Evolutionary conservation across 2,888 invertebrate species (phyloP), one percentile per base, ranked within the genome.

Genomic region (Penaeus monodon): DNA sequence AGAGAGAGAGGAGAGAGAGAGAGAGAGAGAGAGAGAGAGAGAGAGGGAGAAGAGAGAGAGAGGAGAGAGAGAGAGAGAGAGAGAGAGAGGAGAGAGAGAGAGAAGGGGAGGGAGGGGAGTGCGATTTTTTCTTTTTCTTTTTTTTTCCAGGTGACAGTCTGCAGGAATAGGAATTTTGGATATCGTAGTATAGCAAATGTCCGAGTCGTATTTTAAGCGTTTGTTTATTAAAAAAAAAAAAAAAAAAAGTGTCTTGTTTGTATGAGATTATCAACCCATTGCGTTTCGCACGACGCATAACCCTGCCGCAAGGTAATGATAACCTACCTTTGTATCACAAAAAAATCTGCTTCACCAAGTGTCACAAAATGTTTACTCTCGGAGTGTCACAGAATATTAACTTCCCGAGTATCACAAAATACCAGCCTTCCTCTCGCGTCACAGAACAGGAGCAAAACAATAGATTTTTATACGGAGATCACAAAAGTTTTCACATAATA

Each of bases 401-500:
- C 49, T 57, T 57, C 49, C 49, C 49, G 49, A 57, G 49, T 17
- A 57, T 57, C 49, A 57, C 27, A 73, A 29, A 73, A 24, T 29
- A 73, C 20, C 29, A 27, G 73, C 73, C 33, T 73, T 73, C 29
- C 29, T 49, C 44, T n/a, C n/a, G 44, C 49, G 76, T 77, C 77
- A 77, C 77, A 77, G 57, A 68, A 44, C 29, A 29, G 64, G 74
- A 83, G 76, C 77, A 68, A 77, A 84, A 84, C 84, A 84, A 84
- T 84, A 84, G 84, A 78, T 66, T 68, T 76, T 84, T 78, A 68
- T 84, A 78, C 68, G 27, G 77, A 57, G 84, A 84, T 84, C 73
- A 78, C 84, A 77, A 68, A 84, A 84, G 78, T 84, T 84, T 78
- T 29, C 65, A 66, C 84, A 78, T 78, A 84, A 84, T 78, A 84